A percentile compares a stretch with the other conserved stretches of the same genome.
Conservation (phyloP, 2,888 invertebrate species). For the Globia sparganii region DNA sequence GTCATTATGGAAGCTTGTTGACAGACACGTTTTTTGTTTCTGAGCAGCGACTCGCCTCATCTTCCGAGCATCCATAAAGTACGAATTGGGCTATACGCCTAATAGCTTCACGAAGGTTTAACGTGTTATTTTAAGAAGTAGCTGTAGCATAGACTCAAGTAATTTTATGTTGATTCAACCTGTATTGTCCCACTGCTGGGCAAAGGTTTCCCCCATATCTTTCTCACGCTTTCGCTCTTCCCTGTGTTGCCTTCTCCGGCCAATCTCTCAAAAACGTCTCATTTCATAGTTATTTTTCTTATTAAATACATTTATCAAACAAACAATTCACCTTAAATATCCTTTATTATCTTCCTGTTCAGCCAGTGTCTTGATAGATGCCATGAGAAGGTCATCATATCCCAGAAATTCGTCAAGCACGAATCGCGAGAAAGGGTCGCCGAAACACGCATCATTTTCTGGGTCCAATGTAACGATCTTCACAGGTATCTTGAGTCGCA, state of each 20-base stretch:
- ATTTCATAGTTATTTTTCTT: neutral
- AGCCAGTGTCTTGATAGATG: conserved; percentile 98
- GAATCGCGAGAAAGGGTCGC: conserved; percentile 96
- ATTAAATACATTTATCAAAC: neutral
- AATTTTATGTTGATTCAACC: neutral
- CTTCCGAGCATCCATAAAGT: no score
- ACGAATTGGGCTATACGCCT: no score
- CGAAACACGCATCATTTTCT: conserved; percentile 96
- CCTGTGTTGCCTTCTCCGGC: neutral
- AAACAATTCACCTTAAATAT: conserved; percentile 92
- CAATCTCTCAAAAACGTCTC: neutral
- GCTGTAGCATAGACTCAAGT: neutral
- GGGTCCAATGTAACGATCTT: conserved; percentile 97
- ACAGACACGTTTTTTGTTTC: neutral
- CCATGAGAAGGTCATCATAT: conserved; percentile 99
- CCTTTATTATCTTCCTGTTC: conserved; percentile 99
- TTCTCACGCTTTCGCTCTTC: neutral
- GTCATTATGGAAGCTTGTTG: neutral
- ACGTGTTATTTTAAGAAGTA: neutral
- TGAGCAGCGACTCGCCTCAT: no score
- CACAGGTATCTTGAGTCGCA: conserved; percentile 97
- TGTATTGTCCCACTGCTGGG: neutral
- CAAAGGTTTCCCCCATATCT: neutral
- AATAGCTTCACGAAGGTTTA: neutral
- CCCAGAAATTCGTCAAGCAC: conserved; percentile 98